Conservation (phyloP, 2,113 vertebrate genomes). For the Hemichromis elongatus region DNA sequence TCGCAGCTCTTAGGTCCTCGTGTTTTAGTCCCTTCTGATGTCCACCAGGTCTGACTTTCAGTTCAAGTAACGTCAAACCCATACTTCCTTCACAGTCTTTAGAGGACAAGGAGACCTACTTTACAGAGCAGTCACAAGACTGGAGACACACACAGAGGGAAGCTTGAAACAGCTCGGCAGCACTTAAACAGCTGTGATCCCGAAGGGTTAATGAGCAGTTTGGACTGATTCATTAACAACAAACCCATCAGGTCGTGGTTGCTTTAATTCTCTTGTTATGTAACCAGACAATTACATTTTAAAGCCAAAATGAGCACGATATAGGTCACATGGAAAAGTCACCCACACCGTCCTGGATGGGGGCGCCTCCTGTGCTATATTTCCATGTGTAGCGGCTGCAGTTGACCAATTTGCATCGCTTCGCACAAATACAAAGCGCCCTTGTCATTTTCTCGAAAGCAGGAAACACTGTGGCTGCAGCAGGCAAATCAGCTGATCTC, state of each 20-base stretch:
- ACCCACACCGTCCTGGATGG: not conserved
- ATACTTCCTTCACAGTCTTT: not conserved
- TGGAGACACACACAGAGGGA: not conserved
- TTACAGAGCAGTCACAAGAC: conserved; percentile 55
- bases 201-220: not conserved
- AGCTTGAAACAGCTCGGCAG: not conserved
- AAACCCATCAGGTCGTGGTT: not conserved
- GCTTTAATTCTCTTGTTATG: not conserved
- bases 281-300: not conserved
- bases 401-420: conserved; percentile 49
- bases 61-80: not conserved
- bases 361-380: not conserved
- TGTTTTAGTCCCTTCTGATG: not conserved
- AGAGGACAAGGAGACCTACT: conserved; percentile 55
- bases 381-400: conserved; percentile 1
- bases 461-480: not conserved
- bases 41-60: not conserved
- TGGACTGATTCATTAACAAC: not conserved
- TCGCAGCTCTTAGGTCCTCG: not conserved
- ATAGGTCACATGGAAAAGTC: not conserved
- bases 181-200: not conserved
- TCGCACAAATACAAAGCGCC: conserved; percentile 21
- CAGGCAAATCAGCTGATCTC: conserved; percentile 52
- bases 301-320: not conserved
- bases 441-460: not conserved